These are phyloP conservation scores for Ptychadena robeensis DNA, from an alignment of 2,797 vertebrate genomes.

Conservation along the genomic window DNA sequence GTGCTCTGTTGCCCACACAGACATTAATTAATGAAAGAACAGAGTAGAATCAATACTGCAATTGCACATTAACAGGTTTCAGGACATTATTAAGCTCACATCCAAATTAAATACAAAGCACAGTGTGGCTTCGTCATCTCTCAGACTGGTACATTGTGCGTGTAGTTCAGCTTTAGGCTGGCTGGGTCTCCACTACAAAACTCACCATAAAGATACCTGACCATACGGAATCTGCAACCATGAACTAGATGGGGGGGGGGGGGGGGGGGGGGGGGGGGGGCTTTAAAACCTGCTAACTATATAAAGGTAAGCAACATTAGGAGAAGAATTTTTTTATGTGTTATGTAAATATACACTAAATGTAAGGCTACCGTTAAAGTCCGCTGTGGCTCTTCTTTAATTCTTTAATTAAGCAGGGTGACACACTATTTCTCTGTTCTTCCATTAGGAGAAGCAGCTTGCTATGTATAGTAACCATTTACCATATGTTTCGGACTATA, in stretches of 20 bases:
- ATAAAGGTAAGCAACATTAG: no score
- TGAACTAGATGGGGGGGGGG: neutral
- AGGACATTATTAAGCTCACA: neutral
- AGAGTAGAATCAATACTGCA: neutral
- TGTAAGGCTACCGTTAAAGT: no score
- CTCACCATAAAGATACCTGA: no score
- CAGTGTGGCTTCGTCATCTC: neutral
- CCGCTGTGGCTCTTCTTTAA: no score
- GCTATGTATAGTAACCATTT: no score
- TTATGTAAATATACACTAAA: no score
- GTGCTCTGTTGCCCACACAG: constrained; percentile 1
- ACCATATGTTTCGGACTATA: no score
- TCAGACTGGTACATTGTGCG: neutral
- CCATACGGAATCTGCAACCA: neutral
- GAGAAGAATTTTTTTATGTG: no score
- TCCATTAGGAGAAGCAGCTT: no score
- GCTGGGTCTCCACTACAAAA: neutral
- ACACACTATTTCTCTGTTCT: no score
- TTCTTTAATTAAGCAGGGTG: no score
- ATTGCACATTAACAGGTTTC: neutral
- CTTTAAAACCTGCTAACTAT: neutral
- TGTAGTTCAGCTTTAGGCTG: neutral
- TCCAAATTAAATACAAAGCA: neutral
- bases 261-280: no score
- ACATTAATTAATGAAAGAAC: constrained; percentile 15